Conservation (phyloP, 2,113 vertebrate genomes). For the Erythrocercus mccallii region DNA sequence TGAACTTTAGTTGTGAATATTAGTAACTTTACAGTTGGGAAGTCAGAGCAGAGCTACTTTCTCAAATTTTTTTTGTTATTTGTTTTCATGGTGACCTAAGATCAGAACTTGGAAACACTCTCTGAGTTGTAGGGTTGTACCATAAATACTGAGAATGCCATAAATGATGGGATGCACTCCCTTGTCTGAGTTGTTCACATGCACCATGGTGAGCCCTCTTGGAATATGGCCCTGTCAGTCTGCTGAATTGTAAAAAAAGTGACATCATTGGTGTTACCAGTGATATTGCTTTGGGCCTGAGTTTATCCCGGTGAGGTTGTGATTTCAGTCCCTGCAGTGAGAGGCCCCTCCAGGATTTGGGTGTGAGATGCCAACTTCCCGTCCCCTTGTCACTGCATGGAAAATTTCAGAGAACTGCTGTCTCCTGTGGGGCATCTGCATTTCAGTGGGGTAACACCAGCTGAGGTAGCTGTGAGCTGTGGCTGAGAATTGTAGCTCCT, state of each 20-base stretch:
- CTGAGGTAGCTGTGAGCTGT: neutral
- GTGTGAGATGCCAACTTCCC: neutral
- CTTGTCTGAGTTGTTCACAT: neutral
- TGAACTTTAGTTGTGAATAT: neutral
- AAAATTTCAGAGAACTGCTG: neutral
- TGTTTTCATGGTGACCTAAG: neutral
- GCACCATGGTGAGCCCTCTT: neutral
- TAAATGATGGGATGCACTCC: neutral
- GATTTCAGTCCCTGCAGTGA: neutral
- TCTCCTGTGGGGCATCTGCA: neutral
- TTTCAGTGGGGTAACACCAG: neutral
- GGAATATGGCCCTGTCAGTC: neutral
- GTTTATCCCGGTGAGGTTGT: neutral
- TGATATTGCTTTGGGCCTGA: neutral
- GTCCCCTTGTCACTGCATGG: fast-evolving
- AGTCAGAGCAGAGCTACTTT: neutral
- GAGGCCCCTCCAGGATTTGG: neutral
- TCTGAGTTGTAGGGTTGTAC: neutral
- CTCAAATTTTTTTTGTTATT: neutral
- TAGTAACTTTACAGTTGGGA: neutral
- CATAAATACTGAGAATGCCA: neutral
- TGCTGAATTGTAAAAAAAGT: neutral
- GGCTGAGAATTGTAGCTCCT: neutral
- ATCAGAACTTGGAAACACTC: neutral
- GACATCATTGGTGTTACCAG: neutral